phyloP scores from a whole-genome alignment of 2,888 invertebrate genomes.

The Melinaea marsaeus region DNA sequence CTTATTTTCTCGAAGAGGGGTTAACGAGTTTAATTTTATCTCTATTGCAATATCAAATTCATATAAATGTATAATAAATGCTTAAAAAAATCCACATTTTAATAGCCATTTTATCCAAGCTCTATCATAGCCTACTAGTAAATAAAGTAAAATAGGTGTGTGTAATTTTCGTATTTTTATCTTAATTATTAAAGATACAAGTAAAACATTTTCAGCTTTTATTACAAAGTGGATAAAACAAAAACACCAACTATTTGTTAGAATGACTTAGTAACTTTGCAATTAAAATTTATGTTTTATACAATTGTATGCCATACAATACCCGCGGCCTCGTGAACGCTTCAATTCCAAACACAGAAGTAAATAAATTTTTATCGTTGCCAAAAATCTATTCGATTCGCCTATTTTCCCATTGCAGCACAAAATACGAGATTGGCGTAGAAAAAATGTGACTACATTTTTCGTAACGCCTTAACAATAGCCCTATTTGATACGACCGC shows the following conservation, averaged over 20 bases:
- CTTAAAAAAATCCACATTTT: too few relatives aligned
- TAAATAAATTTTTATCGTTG: constrained; percentile 24
- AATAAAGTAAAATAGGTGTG: too few relatives aligned
- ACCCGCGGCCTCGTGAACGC: constrained; percentile 6
- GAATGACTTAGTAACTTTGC: neutral
- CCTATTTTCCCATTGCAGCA: constrained; percentile 21
- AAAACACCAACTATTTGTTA: neutral
- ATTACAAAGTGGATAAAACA: neutral
- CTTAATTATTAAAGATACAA: too few relatives aligned
- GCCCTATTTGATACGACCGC: constrained; percentile 22
- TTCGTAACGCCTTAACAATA: constrained; percentile 24
- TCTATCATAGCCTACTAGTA: too few relatives aligned
- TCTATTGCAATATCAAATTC: too few relatives aligned
- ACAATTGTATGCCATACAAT: neutral
- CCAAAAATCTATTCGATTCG: constrained; percentile 25
- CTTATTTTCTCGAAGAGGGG: too few relatives aligned
- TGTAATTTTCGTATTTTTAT: too few relatives aligned
- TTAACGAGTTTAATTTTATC: too few relatives aligned
- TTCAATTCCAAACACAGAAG: constrained; percentile 19
- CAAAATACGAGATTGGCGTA: constrained; percentile 27
- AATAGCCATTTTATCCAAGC: too few relatives aligned
- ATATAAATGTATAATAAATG: too few relatives aligned
- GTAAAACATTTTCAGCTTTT: neutral
- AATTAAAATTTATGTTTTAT: neutral
- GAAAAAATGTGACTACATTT: constrained; percentile 28